Base-by-base conservation (phyloP, 2,797 vertebrate genomes). In the Carapus acus region DNA sequence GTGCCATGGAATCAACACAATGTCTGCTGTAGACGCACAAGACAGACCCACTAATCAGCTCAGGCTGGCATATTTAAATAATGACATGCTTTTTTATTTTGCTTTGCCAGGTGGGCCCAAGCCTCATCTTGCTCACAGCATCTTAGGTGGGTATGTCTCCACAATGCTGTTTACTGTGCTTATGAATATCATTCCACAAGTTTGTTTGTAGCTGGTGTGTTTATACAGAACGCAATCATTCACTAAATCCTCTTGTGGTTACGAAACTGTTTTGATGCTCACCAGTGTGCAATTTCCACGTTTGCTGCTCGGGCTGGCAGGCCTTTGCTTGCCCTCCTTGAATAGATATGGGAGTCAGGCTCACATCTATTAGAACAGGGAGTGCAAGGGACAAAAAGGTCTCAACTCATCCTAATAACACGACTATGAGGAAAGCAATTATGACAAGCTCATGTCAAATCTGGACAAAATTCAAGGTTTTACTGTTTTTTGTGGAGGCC, bases 261-360 rank as follows among this genome's bases (percentile, higher is more conserved):
- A 18, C 53, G 24, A 27, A 27, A 27, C 4, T 9, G 24, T 27
- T 9, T 27, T 27, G 24, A 27, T 27, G 68, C 65, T 66, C 58
- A 81, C 77, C 64, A n/a, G 42, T 45, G 21, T 58, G 14, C 18
- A 48, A 69, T 23, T 48, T 66, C 48, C 45, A 45, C 14, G 11
- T 21, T 4, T 18, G 13, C 37, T 51, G 37, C 36, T 45, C 24
- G 4, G 24, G 39, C 43, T 46, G 40, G 38, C 6, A 54, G 19
- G 16, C 18, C 40, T 45, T 45, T 13, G 14, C 15, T 46, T 23
- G 62, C 20, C 37, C 44, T 29, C 37, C 7, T 61, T 21, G 44
- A 65, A 59, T 68, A 29, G 3, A 3, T 43, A 42, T n/a, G 23
- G 73, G 73, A 60, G 66, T 71, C 41, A 76, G 40, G 16, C 23